Percentiles rank a stretch among this genome's conserved stretches.
phyloP scores from a whole-genome alignment of 2,797 vertebrate genomes.

The Silurus lanzhouensis region DNA sequence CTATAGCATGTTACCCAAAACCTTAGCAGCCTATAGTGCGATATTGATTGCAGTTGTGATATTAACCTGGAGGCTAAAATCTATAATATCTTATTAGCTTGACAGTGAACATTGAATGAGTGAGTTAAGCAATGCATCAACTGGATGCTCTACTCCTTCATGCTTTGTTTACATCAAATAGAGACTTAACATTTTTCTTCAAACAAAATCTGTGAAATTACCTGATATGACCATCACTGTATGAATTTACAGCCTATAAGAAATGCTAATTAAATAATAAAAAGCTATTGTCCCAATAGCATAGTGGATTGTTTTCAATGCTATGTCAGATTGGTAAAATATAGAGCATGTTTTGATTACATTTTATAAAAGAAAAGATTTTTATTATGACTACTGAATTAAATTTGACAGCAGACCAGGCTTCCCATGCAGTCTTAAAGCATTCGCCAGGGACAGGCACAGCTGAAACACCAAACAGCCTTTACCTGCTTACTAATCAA shows the following conservation, averaged over 20 bases:
- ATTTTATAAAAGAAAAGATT: not conserved
- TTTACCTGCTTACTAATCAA: constrained; percentile 55
- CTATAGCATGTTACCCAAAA: not conserved
- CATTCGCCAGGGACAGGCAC: constrained; percentile 10
- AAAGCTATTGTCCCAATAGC: not conserved
- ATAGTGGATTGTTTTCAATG: not conserved
- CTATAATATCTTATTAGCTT: not conserved
- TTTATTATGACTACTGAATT: not conserved
- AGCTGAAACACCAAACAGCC: constrained; percentile 50
- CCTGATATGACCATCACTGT: not conserved
- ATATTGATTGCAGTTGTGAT: not conserved
- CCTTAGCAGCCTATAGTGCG: not conserved
- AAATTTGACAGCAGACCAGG: not conserved
- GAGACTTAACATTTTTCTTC: not conserved
- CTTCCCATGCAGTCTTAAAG: not conserved
- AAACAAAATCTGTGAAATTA: not conserved
- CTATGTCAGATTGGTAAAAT: not conserved
- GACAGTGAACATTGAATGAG: not conserved
- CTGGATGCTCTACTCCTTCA: not conserved
- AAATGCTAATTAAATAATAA: not conserved
- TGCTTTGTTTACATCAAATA: not conserved
- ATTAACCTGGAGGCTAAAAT: not conserved
- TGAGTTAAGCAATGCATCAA: not conserved
- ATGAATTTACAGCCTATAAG: not conserved
- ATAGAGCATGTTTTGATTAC: too few relatives aligned